Percentiles rank a stretch among this genome's conserved stretches.
Evolutionary conservation across 2,113 vertebrate species (phyloP).

Genomic region (Indri indri): DNA sequence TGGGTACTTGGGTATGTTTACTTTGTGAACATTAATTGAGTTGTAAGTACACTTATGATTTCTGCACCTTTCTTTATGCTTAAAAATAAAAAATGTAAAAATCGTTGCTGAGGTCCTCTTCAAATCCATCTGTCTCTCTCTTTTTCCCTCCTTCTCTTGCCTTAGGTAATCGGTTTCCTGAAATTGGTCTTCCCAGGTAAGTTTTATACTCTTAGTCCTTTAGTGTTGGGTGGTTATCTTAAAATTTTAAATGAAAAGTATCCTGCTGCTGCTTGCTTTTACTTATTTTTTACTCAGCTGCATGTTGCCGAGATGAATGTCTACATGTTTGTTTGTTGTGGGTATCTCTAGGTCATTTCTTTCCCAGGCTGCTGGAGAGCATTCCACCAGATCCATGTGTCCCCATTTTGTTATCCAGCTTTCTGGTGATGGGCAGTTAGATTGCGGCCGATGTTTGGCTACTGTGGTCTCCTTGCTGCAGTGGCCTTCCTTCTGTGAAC

Average conservation of each 20-base stretch:
- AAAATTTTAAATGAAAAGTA: not conserved
- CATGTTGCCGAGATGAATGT: not conserved
- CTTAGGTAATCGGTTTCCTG: not conserved
- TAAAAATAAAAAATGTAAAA: not conserved
- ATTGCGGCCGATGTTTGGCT: not conserved
- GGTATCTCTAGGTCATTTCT: not conserved
- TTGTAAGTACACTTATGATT: not conserved
- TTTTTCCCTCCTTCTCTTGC: not conserved
- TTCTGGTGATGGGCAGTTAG: not conserved
- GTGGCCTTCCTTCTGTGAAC: not conserved
- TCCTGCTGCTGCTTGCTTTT: not conserved
- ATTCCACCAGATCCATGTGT: rapidly evolving
- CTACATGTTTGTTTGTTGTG: not conserved
- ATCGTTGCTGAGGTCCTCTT: not conserved
- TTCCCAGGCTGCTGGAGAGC: not conserved
- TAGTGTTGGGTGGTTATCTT: not conserved
- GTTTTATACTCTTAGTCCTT: not conserved
- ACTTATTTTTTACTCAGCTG: not conserved
- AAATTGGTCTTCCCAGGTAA: not conserved
- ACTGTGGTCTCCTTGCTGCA: not conserved
- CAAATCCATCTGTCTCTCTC: not conserved
- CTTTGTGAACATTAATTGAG: not conserved
- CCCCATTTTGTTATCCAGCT: not conserved
- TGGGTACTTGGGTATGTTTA: not conserved
- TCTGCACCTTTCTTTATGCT: not conserved